Percentiles rank a stretch among this genome's conserved stretches.
Conservation (phyloP, 64 coral and sea anemone species). For the Stichodactyla helianthus region DNA sequence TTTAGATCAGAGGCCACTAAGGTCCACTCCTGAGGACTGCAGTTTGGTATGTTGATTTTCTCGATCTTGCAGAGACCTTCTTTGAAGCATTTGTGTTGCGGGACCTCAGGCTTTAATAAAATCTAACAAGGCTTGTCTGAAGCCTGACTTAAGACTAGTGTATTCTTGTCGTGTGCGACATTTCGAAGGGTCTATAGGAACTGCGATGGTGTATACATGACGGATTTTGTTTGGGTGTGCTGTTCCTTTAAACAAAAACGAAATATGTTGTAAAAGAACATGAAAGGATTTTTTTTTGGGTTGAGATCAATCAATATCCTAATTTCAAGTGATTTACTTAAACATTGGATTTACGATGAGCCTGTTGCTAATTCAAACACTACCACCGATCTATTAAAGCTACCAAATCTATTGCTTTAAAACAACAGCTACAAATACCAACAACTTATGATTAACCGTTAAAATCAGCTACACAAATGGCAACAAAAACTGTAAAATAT, state of each 20-base stretch:
- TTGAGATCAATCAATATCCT: too few relatives aligned
- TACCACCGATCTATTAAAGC: too few relatives aligned
- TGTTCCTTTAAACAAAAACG: neutral
- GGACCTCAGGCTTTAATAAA: neutral
- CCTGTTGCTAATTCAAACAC: too few relatives aligned
- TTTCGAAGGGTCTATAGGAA: neutral
- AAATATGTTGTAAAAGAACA: too few relatives aligned
- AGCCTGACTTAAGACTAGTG: neutral
- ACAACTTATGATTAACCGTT: too few relatives aligned
- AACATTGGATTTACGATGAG: too few relatives aligned
- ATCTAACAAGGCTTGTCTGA: neutral
- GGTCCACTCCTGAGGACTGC: neutral
- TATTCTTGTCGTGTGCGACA: neutral
- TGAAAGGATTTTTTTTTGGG: too few relatives aligned
- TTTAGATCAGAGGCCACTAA: neutral
- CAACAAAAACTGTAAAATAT: too few relatives aligned
- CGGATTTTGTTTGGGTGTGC: neutral
- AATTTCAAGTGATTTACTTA: too few relatives aligned
- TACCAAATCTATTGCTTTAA: too few relatives aligned
- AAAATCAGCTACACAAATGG: too few relatives aligned
- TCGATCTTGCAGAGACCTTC: neutral
- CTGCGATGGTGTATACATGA: neutral
- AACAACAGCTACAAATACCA: too few relatives aligned
- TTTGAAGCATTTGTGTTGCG: neutral
- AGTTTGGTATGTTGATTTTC: constrained; percentile 11